Base-by-base conservation (phyloP, 2,888 invertebrate genomes). In the Drosophila seclusa region DNA sequence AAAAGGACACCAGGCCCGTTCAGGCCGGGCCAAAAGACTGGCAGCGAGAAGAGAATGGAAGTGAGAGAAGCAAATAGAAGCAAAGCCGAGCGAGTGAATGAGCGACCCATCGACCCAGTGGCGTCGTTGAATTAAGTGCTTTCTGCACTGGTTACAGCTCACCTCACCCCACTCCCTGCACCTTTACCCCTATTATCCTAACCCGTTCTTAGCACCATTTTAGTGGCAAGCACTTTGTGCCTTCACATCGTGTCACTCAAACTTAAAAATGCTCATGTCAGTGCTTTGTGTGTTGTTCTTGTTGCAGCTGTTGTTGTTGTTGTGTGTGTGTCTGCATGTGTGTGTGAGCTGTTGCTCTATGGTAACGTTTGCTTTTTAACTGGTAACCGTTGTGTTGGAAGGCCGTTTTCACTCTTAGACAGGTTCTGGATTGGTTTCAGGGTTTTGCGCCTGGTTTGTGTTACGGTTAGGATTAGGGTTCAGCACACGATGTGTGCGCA, bases 241-340 rank as follows among this genome's bases (percentile, higher is more conserved):
- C 77, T 73, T 83, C 79, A 65, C 82, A 73, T 80, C 78, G 73
- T 88, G 89, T 88, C 87, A 88, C 68, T 88, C 87, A 78, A 88
- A 88, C 89, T 88, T 76, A 82, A 82, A 84, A 82, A 72, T 70
- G 74, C 71, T 70, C 73, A 82, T 78, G 85, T 80, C 76, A 71
- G 67, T 73, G 67, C 48, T 62, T 60, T 64, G 57, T 78, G 48
- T 50, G 48, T 32, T 32, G 10, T 54, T 32, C 29, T 27, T 57
- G 55, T 29, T 48, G 29, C 16, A 32, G n/a, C 4, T 53, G 4
- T 7, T 53, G 53, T 11, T 52, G 31, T 8, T 52, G 31, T 5
- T 34, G 7, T 38, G 29, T n/a, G 18, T 32, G 53, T 21, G 7
- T 21, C 6, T 55, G 18, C 50, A 36, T 54, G 32, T 69, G 54